Percentiles rank a stretch among this genome's conserved stretches.
These are phyloP conservation scores for Apostichopus japonicus DNA, from an alignment of 35 echinoderm and acorn worm species.

Conservation along the genomic window DNA sequence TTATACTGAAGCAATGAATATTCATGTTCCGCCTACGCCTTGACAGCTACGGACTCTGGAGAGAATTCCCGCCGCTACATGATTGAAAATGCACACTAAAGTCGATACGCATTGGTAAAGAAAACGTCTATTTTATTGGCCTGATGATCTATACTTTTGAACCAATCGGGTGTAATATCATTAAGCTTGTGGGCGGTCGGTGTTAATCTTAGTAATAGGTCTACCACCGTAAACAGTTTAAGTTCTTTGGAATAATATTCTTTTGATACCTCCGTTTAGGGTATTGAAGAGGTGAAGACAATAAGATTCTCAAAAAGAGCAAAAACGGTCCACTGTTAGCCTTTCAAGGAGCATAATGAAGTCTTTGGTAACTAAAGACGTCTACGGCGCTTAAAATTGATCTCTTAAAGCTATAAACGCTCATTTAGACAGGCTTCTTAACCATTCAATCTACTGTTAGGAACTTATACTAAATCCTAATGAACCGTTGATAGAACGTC, in stretches of 20 bases:
- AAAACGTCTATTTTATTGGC: conserved; percentile 28
- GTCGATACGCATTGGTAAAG: neutral
- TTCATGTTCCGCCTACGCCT: conserved; percentile 38
- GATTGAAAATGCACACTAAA: conserved; percentile 31
- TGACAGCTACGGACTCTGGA: neutral
- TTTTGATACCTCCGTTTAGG: neutral
- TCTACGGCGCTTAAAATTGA: neutral
- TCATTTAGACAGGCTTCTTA: neutral
- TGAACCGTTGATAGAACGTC: neutral
- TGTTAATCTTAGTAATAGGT: conserved; percentile 30
- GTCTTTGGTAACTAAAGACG: neutral
- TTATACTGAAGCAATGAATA: conserved; percentile 18
- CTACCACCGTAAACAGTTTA: conserved; percentile 36
- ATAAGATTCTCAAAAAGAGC: neutral
- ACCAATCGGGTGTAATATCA: conserved; percentile 54
- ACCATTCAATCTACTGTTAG: neutral
- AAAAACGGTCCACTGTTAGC: conserved; percentile 30
- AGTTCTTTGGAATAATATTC: neutral
- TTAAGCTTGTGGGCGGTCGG: conserved; percentile 48
- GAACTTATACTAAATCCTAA: neutral
- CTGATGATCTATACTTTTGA: conserved; percentile 40
- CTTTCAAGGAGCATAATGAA: neutral
- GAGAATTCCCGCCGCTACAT: conserved; percentile 20
- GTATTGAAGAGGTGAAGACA: conserved; percentile 1
- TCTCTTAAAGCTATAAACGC: neutral